These are phyloP conservation scores for Arge pagana DNA, from an alignment of 2,888 invertebrate genomes.

Conservation along the genomic window DNA sequence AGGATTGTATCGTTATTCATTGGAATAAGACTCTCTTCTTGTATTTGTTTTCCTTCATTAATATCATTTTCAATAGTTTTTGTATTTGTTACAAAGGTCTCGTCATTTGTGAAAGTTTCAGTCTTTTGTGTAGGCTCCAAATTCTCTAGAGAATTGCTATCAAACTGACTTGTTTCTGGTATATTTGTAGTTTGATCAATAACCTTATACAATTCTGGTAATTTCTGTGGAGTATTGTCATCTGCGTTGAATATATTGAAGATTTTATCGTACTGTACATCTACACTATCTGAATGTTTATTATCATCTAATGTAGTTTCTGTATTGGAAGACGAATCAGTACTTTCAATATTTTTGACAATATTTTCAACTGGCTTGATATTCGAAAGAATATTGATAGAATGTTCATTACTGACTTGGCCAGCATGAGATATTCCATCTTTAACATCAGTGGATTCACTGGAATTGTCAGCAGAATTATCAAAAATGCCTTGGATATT, in stretches of 20 bases:
- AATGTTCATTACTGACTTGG: slow-evolving; percentile 1
- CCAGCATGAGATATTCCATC: neutral
- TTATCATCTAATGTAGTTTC: slow-evolving; percentile 11
- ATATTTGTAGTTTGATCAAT: slow-evolving; percentile 5
- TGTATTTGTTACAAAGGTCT: neutral
- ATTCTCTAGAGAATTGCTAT: neutral
- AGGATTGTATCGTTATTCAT: neutral
- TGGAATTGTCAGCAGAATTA: neutral
- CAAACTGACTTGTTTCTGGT: slow-evolving; percentile 4
- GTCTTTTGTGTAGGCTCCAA: slow-evolving; percentile 3
- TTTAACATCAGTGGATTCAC: slow-evolving; percentile 8
- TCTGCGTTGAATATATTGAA: slow-evolving; percentile 19
- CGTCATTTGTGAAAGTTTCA: neutral
- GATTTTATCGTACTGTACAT: neutral
- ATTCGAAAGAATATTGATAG: no score
- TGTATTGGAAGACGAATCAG: neutral
- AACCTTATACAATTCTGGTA: slow-evolving; percentile 3
- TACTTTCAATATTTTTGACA: slow-evolving; percentile 16
- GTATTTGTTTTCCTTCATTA: neutral
- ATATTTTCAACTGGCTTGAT: slow-evolving; percentile 11
- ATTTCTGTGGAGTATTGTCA: slow-evolving; percentile 6
- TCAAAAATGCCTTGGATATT: neutral
- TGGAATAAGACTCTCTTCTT: neutral
- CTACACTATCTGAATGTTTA: slow-evolving; percentile 8
- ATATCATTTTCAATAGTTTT: neutral